Conservation (phyloP, 2,797 vertebrate species). For the Columba guinea region DNA sequence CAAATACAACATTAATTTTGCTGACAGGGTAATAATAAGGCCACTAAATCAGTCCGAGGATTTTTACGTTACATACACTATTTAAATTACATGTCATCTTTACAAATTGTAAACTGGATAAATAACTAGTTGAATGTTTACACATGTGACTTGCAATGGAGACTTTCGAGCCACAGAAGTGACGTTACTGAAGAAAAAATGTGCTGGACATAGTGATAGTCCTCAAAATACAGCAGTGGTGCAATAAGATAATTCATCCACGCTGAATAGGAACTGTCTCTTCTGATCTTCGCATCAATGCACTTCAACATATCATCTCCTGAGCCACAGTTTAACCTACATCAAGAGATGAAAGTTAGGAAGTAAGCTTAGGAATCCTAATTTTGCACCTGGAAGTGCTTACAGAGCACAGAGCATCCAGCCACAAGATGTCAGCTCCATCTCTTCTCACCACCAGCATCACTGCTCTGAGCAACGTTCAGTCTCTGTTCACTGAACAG, state of each 20-base stretch:
- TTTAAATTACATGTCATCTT: constrained; percentile 72
- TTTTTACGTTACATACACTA: constrained; percentile 64
- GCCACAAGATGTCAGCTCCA: neutral
- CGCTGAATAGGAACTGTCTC: neutral
- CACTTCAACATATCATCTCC: neutral
- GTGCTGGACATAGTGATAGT: neutral
- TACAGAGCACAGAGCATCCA: neutral
- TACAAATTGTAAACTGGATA: constrained; percentile 64
- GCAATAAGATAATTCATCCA: neutral
- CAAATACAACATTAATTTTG: constrained; percentile 75
- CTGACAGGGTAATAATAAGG: constrained; percentile 73
- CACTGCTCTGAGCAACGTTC: neutral
- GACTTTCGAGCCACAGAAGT: neutral
- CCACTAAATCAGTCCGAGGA: constrained; percentile 68
- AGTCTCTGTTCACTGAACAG: neutral
- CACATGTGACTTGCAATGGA: neutral
- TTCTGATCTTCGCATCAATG: neutral
- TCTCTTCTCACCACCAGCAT: neutral
- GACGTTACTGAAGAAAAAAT: constrained; percentile 2
- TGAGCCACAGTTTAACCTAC: neutral
- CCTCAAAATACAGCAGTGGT: neutral
- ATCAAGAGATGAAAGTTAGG: neutral
- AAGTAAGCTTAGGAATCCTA: neutral
- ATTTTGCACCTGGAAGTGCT: neutral
- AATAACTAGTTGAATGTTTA: constrained; percentile 27